Conservation (phyloP, 2,113 vertebrate genomes). For the Ictalurus furcatus region DNA sequence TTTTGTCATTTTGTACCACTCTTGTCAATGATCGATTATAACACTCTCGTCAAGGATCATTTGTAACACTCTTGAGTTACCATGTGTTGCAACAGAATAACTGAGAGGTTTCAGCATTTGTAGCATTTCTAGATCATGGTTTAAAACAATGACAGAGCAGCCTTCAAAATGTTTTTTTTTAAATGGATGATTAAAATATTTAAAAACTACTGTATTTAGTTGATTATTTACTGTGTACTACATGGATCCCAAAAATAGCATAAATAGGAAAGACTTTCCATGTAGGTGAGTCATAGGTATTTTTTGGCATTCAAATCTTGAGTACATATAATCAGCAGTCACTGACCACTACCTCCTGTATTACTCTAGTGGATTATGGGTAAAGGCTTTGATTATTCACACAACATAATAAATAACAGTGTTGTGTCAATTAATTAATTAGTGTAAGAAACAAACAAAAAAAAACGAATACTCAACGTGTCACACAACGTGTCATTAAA, state of each 20-base stretch:
- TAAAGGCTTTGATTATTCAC: not conserved
- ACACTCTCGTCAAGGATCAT: not conserved
- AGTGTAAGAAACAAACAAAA: not conserved
- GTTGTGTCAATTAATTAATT: not conserved
- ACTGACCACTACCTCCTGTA: not conserved
- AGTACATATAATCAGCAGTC: not conserved
- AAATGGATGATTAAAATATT: not conserved
- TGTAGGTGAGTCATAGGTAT: not conserved
- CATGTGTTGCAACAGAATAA: not conserved
- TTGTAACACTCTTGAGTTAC: not conserved
- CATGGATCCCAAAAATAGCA: not conserved
- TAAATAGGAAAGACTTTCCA: not conserved
- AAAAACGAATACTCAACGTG: not conserved
- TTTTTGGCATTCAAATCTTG: not conserved
- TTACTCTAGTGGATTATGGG: not conserved
- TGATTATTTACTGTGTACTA: not conserved
- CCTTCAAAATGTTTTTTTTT: not conserved
- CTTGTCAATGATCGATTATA: not conserved
- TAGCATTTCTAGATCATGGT: slow-evolving; percentile 12
- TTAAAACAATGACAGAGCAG: not conserved
- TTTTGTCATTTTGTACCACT: not conserved
- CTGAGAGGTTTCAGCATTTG: not conserved
- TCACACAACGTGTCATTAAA: not conserved
- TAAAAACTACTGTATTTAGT: not conserved
- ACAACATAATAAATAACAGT: not conserved